These are phyloP conservation scores for Drosophila lacicola DNA, from an alignment of 2,888 invertebrate species.

Conservation along the genomic window DNA sequence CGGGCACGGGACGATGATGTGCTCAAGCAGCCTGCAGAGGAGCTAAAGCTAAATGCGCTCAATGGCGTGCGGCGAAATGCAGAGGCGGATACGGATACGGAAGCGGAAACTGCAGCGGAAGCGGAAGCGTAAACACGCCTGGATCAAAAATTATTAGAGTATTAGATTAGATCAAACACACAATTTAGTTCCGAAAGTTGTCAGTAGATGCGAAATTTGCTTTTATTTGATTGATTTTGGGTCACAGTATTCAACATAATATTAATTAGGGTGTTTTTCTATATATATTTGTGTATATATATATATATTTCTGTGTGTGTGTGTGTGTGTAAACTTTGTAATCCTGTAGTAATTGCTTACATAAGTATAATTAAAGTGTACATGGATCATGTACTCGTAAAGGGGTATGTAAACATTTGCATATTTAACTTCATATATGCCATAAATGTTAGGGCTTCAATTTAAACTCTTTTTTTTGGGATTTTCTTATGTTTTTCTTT, in stretches of 20 bases:
- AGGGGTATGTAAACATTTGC: slow-evolving; percentile 47
- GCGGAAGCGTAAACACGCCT: slow-evolving; percentile 5
- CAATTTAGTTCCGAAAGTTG: slow-evolving; percentile 47
- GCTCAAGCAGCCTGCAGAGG: slow-evolving; percentile 49
- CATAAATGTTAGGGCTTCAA: slow-evolving; percentile 51
- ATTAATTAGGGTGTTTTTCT: slow-evolving; percentile 40
- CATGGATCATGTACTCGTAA: slow-evolving; percentile 43
- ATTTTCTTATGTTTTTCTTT: not conserved
- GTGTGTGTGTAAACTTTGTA: slow-evolving; percentile 45
- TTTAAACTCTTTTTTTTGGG: slow-evolving; percentile 23
- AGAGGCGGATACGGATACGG: slow-evolving; percentile 35
- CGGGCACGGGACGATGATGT: slow-evolving; percentile 50
- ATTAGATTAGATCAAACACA: slow-evolving; percentile 24
- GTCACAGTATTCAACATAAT: slow-evolving; percentile 73
- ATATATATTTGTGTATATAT: slow-evolving; percentile 19
- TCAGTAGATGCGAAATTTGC: slow-evolving; percentile 74
- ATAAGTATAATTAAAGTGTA: slow-evolving; percentile 58
- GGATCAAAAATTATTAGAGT: slow-evolving; percentile 15
- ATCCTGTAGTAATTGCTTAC: slow-evolving; percentile 62
- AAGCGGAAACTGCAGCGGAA: slow-evolving; percentile 31
- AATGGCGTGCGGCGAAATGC: slow-evolving; percentile 37
- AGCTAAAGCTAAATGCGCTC: slow-evolving; percentile 46
- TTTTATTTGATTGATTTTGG: slow-evolving; percentile 73
- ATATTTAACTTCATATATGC: slow-evolving; percentile 36
- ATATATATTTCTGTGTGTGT: slow-evolving; percentile 23